Percentiles rank a stretch among this genome's conserved stretches.
Conservation (phyloP, 2,113 vertebrate species). For the Typhlomys cinereus region DNA sequence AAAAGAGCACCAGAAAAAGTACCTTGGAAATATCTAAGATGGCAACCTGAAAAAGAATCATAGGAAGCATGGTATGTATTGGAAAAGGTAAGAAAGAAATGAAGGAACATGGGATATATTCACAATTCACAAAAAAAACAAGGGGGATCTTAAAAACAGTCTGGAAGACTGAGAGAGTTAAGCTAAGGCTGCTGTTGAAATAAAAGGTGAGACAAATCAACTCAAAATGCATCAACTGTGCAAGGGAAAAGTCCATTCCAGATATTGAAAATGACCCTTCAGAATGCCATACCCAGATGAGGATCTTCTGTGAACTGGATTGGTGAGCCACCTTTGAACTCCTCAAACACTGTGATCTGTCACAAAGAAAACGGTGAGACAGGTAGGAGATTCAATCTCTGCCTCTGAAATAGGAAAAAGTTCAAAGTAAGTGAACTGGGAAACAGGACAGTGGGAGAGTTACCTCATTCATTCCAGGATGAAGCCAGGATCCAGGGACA, state of each 20-base stretch:
- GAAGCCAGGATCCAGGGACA: constrained; percentile 91
- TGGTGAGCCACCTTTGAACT: constrained; percentile 85
- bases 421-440: background rate
- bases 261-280: background rate
- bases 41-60: background rate
- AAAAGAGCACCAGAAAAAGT: background rate
- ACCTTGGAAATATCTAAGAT: background rate
- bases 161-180: background rate
- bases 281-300: constrained; percentile 86
- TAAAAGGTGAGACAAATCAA: background rate
- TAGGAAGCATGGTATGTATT: background rate
- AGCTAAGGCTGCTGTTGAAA: background rate
- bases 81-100: background rate
- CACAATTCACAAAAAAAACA: too few relatives aligned
- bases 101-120: background rate
- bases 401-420: background rate
- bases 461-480: constrained; percentile 92
- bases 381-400: background rate
- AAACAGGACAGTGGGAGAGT: background rate
- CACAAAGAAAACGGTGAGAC: background rate
- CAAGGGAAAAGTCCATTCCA: background rate
- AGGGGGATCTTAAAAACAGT: background rate
- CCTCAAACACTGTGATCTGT: constrained; percentile 93
- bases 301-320: constrained; percentile 87
- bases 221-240: background rate